These are phyloP conservation scores for Sarcophaga rosellei DNA, from an alignment of 2,888 invertebrate genomes.

Conservation along the genomic window DNA sequence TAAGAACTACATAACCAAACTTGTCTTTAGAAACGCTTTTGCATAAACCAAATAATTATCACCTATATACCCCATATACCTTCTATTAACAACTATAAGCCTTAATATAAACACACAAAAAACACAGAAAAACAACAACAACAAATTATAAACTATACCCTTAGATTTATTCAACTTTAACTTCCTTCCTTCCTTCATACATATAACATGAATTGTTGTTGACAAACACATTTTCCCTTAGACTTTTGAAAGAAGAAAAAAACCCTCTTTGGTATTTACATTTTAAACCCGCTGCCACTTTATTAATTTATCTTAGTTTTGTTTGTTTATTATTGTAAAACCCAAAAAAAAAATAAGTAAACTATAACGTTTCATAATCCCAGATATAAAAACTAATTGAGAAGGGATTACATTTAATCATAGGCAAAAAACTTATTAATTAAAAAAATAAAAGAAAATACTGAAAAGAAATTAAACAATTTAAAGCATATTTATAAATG, in stretches of 20 bases:
- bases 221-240: not conserved
- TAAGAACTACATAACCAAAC: conserved; percentile 32
- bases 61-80: conserved; percentile 49
- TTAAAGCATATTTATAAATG: conserved; percentile 62
- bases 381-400: conserved; percentile 9
- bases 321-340: conserved; percentile 10
- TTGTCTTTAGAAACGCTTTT: conserved; percentile 65
- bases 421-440: conserved; percentile 52
- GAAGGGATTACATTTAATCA: conserved; percentile 34
- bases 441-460: conserved; percentile 28
- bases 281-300: conserved; percentile 40
- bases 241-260: not conserved
- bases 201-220: conserved; percentile 4
- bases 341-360: not conserved
- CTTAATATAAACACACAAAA: conserved; percentile 49
- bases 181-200: conserved; percentile 30
- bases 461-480: conserved; percentile 30
- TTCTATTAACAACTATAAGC: conserved; percentile 62
- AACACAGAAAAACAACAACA: conserved; percentile 13
- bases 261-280: conserved; percentile 2
- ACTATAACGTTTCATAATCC: conserved; percentile 54
- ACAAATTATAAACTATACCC: not conserved
- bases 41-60: conserved; percentile 67
- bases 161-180: conserved; percentile 26
- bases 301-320: conserved; percentile 15